Percentiles rank a stretch among this genome's conserved stretches.
Evolutionary conservation across 2,797 vertebrate genomes (phyloP).

Genomic region (Pseudotriccus pelzelni): DNA sequence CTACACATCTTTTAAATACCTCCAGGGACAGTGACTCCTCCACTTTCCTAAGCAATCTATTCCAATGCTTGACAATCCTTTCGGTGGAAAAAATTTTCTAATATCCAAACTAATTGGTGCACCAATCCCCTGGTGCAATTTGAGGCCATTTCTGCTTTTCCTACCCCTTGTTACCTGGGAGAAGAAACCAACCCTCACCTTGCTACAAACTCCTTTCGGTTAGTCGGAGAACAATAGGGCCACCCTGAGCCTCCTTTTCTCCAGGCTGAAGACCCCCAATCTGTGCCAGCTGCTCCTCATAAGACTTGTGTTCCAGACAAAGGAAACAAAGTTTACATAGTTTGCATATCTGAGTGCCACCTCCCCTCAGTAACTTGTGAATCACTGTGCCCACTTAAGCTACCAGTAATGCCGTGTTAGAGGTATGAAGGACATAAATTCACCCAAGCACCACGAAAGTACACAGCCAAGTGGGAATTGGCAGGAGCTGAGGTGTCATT

Average conservation of each 20-base stretch:
- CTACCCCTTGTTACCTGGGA: background rate
- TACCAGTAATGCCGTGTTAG: background rate
- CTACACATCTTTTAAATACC: background rate
- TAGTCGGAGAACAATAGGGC: background rate
- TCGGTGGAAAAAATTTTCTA: fast-evolving
- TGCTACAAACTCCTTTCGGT: fast-evolving
- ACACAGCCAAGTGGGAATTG: background rate
- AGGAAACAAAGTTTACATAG: background rate
- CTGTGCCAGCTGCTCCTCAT: background rate
- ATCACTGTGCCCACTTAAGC: background rate
- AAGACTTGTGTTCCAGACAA: background rate
- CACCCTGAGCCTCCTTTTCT: background rate
- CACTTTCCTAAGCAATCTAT: background rate
- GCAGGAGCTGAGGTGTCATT: background rate
- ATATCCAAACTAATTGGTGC: background rate
- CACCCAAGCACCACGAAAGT: background rate
- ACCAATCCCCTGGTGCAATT: background rate
- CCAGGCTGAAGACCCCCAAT: background rate
- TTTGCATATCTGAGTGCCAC: background rate
- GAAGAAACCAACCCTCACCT: background rate
- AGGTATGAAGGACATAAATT: background rate
- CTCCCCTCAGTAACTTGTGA: background rate
- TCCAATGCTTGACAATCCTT: background rate
- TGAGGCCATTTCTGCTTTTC: background rate
- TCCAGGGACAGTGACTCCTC: fast-evolving